Base-by-base conservation (phyloP, 1,140 invertebrate species). In the Ceratoteleas bidentatus region DNA sequence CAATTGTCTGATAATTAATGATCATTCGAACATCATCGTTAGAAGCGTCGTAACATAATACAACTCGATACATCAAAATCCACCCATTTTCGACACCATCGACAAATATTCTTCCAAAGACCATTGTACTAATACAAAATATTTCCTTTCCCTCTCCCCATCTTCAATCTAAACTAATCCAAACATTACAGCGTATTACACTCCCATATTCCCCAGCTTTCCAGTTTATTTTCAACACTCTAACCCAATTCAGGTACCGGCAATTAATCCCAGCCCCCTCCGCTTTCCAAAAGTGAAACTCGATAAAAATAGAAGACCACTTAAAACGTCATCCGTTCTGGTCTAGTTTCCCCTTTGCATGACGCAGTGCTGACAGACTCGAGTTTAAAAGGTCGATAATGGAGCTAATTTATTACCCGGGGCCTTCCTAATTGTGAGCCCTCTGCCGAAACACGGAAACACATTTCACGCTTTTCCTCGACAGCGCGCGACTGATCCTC, bases 331-430 rank as follows among this genome's bases (percentile, higher is more conserved):
- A 69, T 69, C 36, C 33, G 36, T 72, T 72, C 13, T 38, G 53
- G 36, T 45, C 58, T n/a, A 57, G 40, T 68, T 68, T 69, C 54
- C 54, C 54, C 53, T 43, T 40, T 34, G 34, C 0, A 4, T 54
- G 38, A 56, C 40, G 10, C 14, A 38, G 45, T 6, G 32, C 52
- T 43, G 49, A 62, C 57, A 57, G 56, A 62, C 36, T 16, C 16
- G 38, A 57, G 11, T 45, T 38, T 60, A 73, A 73, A 56, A 47
- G 49, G 10, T 32, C 60, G 58, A 45, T 73, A 62, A 73, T 73
- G 52, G 52, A 64, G 40, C 52, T 45, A 47, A 73, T 73, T 73
- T 64, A 64, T 73, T 73, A 56, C 38, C 52, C 54, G 40, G 66
- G 33, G 43, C 10, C n/a, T 24, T 45, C 0, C 40, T 15, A 0